Percentiles rank a stretch among this genome's conserved stretches.
Conservation (phyloP, 2,888 invertebrate genomes). For the Catocala nupta region DNA sequence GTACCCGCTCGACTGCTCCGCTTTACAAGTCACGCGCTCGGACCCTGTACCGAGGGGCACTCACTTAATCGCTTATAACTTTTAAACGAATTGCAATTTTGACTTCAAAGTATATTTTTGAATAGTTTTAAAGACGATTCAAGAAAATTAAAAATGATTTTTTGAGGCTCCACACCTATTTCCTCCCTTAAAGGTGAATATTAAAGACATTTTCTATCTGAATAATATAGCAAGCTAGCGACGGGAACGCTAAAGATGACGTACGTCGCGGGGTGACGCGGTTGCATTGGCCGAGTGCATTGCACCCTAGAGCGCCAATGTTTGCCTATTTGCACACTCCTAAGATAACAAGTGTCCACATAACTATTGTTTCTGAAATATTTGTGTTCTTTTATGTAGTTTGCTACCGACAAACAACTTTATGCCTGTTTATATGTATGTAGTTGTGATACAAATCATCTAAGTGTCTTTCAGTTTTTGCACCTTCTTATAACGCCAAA, state of each 20-base stretch:
- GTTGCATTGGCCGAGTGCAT: constrained; percentile 66
- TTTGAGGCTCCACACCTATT: no score
- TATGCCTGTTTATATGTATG: background rate
- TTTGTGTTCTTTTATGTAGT: background rate
- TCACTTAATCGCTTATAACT: no score
- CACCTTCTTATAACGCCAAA: no score
- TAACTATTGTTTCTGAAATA: constrained; percentile 47
- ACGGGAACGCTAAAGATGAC: constrained; percentile 57
- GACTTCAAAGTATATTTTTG: no score
- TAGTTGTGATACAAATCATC: background rate
- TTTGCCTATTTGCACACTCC: constrained; percentile 66
- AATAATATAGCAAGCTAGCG: constrained; percentile 22
- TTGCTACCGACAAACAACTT: background rate
- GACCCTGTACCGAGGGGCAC: no score
- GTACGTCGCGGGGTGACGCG: constrained; percentile 48
- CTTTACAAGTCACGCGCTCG: no score
- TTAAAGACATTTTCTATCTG: constrained; percentile 50
- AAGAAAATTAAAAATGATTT: no score
- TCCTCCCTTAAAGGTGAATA: constrained; percentile 33
- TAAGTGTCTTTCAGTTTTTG: no score
- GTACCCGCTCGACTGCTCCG: no score
- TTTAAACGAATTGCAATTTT: no score
- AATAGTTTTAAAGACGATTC: no score
- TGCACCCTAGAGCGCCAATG: constrained; percentile 67
- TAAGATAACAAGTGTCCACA: constrained; percentile 66